phyloP scores from a whole-genome alignment of 2,797 vertebrate species.

The Mionectes olivaceus region DNA sequence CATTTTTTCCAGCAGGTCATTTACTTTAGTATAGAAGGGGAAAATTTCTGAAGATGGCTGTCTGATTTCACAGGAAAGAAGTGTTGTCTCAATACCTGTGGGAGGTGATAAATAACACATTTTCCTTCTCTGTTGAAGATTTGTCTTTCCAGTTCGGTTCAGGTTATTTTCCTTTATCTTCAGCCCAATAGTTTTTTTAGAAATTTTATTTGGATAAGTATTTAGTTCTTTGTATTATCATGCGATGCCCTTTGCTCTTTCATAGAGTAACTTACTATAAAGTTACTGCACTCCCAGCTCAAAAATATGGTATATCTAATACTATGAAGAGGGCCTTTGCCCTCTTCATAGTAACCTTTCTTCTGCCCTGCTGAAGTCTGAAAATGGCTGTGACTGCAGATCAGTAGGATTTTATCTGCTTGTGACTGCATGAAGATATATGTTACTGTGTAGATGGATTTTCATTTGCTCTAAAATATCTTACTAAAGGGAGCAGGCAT shows the following conservation, averaged over 20 bases:
- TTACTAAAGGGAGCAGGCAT: background rate
- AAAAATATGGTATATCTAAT: background rate
- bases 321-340: no score
- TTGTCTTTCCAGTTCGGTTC: background rate
- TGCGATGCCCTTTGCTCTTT: background rate
- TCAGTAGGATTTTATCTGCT: background rate
- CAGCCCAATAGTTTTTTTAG: background rate
- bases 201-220: background rate
- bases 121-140: background rate
- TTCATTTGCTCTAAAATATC: constrained; percentile 27
- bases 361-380: background rate
- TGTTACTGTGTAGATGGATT: background rate
- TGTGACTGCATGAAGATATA: background rate
- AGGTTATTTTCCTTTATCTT: constrained; percentile 2
- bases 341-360: background rate
- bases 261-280: background rate
- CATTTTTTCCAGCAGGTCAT: background rate
- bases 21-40: background rate
- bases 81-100: background rate
- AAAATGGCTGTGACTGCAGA: constrained; percentile 19
- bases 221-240: background rate
- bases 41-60: background rate
- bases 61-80: background rate
- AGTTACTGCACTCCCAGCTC: background rate
- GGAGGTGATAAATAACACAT: background rate